Evolutionary conservation across 92 coral and sea anemone species (phyloP).

Genomic region (Desmophyllum pertusum): DNA sequence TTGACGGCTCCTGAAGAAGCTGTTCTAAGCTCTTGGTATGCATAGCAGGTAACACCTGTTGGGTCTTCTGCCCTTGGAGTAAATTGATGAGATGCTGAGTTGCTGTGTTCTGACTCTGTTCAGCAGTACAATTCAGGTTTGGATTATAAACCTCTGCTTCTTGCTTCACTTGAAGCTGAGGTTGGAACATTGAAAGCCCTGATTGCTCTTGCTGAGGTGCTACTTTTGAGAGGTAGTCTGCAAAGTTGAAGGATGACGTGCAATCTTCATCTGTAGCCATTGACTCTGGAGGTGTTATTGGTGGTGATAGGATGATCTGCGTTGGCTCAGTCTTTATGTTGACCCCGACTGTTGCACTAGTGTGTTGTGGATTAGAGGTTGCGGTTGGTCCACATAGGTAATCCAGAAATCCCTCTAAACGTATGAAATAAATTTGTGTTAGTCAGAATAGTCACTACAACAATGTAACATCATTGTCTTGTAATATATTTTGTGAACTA

Average conservation of each 20-base stretch:
- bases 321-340: slow-evolving; percentile 67
- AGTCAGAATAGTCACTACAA: not conserved
- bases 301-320: slow-evolving; percentile 65
- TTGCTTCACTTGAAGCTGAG: slow-evolving; percentile 41
- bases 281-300: slow-evolving; percentile 78
- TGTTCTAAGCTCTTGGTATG: slow-evolving; percentile 35
- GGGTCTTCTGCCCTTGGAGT: slow-evolving; percentile 41
- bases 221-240: slow-evolving; percentile 27
- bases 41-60: slow-evolving; percentile 20
- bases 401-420: slow-evolving; percentile 38
- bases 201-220: slow-evolving; percentile 33
- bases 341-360: slow-evolving; percentile 11
- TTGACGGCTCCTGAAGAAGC: slow-evolving; percentile 43
- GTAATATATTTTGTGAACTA: no score
- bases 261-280: slow-evolving; percentile 73
- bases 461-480: no score
- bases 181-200: slow-evolving; percentile 7
- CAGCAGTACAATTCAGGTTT: not conserved
- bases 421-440: not conserved
- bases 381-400: slow-evolving; percentile 17
- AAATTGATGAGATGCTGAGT: slow-evolving; percentile 28
- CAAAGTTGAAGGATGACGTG: slow-evolving; percentile 34
- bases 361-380: not conserved
- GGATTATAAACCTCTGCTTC: slow-evolving; percentile 16
- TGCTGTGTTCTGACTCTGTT: slow-evolving; percentile 1